Conservation (phyloP, 1,140 invertebrate species). For the Aphidius ervi region DNA sequence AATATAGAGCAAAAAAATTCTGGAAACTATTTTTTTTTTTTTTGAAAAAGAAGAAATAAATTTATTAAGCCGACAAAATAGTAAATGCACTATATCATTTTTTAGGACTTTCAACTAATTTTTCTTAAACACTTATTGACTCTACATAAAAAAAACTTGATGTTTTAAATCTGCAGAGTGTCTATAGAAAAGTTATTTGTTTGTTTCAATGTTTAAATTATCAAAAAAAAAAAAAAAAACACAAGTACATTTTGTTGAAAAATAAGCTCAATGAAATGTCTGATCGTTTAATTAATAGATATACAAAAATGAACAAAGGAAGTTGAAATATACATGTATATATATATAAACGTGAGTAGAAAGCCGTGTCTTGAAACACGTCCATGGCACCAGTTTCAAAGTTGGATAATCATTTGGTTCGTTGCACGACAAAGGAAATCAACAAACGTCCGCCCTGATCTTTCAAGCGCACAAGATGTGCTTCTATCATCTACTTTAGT, state of each 20-base stretch:
- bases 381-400: conserved; percentile 45
- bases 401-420: conserved; percentile 50
- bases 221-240: background rate
- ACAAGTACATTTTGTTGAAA: conserved; percentile 1
- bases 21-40: no score
- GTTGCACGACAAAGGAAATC: conserved; percentile 47
- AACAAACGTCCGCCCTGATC: conserved; percentile 28
- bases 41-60: no score
- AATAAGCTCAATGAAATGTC: conserved; percentile 1
- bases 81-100: no score
- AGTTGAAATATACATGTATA: conserved; percentile 1
- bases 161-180: no score
- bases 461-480: conserved; percentile 25
- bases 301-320: conserved; percentile 20
- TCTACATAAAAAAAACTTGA: no score
- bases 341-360: background rate
- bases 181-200: no score
- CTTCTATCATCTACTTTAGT: no score
- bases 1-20: no score
- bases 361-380: conserved; percentile 21
- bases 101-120: no score
- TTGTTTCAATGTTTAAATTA: no score
- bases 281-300: conserved; percentile 21
- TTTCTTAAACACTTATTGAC: no score
- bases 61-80: no score